These are phyloP conservation scores for Psilopogon haemacephalus DNA, from an alignment of 2,113 vertebrate genomes.

Conservation along the genomic window DNA sequence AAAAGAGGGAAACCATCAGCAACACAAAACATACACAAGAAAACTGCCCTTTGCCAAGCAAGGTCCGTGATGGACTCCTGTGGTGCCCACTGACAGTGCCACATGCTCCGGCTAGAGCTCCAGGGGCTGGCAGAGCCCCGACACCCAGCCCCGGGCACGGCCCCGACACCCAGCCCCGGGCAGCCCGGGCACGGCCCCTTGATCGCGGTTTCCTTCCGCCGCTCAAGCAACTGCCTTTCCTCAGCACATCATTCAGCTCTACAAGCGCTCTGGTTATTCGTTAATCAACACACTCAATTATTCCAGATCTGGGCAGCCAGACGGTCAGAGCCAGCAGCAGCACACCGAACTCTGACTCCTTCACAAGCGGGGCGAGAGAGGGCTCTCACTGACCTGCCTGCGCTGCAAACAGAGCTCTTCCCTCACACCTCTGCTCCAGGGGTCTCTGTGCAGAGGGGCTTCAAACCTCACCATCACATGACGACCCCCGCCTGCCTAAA, in stretches of 20 bases:
- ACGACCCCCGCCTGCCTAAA: neutral
- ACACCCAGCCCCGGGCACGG: rapidly evolving
- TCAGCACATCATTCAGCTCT: neutral
- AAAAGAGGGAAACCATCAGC: neutral
- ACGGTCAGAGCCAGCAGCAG: neutral
- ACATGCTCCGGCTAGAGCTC: neutral
- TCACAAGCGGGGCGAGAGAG: rapidly evolving
- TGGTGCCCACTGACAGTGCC: rapidly evolving
- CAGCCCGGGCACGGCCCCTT: neutral
- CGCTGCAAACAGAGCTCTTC: neutral
- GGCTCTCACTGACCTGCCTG: neutral
- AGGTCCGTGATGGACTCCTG: rapidly evolving
- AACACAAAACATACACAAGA: rapidly evolving
- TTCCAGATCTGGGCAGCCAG: neutral
- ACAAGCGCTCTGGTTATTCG: too few relatives aligned
- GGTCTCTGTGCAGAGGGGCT: neutral
- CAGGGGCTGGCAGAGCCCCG: neutral
- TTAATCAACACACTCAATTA: rapidly evolving
- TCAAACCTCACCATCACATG: rapidly evolving
- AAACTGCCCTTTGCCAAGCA: neutral
- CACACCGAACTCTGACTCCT: neutral
- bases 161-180: rapidly evolving
- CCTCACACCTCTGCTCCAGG: neutral
- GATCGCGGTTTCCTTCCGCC: rapidly evolving
- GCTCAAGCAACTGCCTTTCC: too few relatives aligned